Percentiles rank a stretch among this genome's conserved stretches.
phyloP scores from a whole-genome alignment of 2,888 invertebrate genomes.

The Torymus auratus region DNA sequence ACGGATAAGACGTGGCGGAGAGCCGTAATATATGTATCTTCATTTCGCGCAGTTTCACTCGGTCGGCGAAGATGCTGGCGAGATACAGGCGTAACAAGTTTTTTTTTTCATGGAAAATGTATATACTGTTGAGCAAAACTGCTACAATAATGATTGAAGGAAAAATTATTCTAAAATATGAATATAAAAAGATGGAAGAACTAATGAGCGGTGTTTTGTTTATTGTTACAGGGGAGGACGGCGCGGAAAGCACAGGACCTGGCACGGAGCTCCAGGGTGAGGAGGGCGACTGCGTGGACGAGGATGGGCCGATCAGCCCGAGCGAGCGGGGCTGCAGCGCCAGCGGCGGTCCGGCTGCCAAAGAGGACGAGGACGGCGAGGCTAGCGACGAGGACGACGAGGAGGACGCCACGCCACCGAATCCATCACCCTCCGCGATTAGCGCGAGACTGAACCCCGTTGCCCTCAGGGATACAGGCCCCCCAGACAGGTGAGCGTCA shows the following conservation, averaged over 20 bases:
- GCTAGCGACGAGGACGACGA: constrained; percentile 75
- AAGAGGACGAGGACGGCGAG: constrained; percentile 78
- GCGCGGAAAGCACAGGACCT: constrained; percentile 74
- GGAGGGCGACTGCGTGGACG: constrained; percentile 80
- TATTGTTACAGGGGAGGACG: constrained; percentile 79
- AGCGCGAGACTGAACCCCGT: constrained; percentile 72
- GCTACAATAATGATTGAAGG: too few relatives aligned
- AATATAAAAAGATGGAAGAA: too few relatives aligned
- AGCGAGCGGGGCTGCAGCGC: constrained; percentile 76
- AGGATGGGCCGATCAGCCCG: constrained; percentile 79
- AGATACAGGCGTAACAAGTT: too few relatives aligned
- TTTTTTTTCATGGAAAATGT: too few relatives aligned
- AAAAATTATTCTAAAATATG: too few relatives aligned
- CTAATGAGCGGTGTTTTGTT: constrained; percentile 1
- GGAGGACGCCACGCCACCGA: constrained; percentile 69
- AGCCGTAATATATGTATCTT: background rate
- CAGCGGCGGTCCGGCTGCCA: constrained; percentile 67
- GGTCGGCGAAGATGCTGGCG: too few relatives aligned
- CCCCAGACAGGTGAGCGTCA: constrained; percentile 60
- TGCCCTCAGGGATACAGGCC: constrained; percentile 71
- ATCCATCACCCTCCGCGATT: constrained; percentile 68
- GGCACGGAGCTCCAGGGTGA: constrained; percentile 78
- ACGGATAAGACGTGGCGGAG: background rate
- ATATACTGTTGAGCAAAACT: too few relatives aligned
- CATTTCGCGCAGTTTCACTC: too few relatives aligned